A percentile compares a stretch with the other conserved stretches of the same genome.
These are phyloP conservation scores for Muscidifurax raptorellus DNA, from an alignment of 1,140 invertebrate genomes.

Conservation along the genomic window DNA sequence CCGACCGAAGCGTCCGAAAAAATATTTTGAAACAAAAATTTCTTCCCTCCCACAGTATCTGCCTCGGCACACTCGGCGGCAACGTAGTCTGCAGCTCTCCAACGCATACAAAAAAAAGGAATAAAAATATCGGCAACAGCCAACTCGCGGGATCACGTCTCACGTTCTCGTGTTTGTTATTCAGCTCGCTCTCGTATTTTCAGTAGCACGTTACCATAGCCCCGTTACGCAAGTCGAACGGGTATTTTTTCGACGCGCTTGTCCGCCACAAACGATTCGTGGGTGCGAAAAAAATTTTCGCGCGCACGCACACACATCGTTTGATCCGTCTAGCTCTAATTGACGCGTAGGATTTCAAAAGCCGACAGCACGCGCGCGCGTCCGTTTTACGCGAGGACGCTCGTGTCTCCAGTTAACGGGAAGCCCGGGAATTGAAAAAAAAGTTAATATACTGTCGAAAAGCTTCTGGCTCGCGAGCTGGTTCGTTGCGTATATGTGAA, in stretches of 20 bases:
- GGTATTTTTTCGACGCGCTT: constrained; percentile 25
- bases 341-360: constrained; percentile 29
- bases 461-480: neutral
- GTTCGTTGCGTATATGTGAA: too few species aligned
- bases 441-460: constrained; percentile 32
- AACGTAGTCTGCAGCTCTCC: too few species aligned
- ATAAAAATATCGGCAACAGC: neutral
- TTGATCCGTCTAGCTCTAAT: constrained; percentile 18
- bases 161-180: neutral
- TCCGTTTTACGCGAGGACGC: too few species aligned
- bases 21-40: too few species aligned
- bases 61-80: too few species aligned
- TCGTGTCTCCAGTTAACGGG: neutral
- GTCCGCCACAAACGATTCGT: neutral
- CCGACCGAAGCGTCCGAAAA: too few species aligned
- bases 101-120: too few species aligned
- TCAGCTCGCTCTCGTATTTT: constrained; percentile 9
- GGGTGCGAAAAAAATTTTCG: neutral
- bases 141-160: neutral
- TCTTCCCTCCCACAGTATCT: too few species aligned
- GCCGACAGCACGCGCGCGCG: neutral
- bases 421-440: neutral
- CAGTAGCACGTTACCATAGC: neutral
- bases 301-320: neutral
- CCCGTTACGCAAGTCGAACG: neutral